Percentiles rank a stretch among this genome's conserved stretches.
phyloP scores from a whole-genome alignment of 2,113 vertebrate genomes.

The Puffinus mauretanicus region DNA sequence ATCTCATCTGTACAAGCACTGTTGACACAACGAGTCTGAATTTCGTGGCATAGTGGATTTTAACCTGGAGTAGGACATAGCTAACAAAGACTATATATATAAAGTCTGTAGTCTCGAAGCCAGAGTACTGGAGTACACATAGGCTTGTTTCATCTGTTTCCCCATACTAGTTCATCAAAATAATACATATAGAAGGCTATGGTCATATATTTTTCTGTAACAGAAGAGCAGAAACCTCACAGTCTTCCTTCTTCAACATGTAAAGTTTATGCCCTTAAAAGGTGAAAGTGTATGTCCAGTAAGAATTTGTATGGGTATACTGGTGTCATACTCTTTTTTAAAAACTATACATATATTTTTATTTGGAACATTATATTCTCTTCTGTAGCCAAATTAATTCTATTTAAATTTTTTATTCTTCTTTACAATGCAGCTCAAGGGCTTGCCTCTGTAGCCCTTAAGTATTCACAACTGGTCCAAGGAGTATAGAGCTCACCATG shows the following conservation, averaged over 20 bases:
- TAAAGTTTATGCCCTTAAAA: neutral
- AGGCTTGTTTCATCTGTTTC: neutral
- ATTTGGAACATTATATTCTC: neutral
- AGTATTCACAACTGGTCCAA: neutral
- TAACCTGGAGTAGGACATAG: neutral
- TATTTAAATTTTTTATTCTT: neutral
- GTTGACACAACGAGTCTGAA: neutral
- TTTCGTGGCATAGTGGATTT: neutral
- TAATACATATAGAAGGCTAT: neutral
- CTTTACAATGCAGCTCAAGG: neutral
- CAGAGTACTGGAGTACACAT: neutral
- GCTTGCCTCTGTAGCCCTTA: neutral
- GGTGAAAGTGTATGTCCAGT: neutral
- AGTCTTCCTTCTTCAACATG: neutral
- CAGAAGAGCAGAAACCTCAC: neutral
- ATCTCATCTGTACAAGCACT: neutral
- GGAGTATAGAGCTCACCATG: neutral
- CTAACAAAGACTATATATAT: neutral
- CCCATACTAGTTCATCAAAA: neutral
- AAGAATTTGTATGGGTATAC: neutral
- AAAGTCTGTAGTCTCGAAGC: neutral
- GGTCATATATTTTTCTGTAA: neutral
- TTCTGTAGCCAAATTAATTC: neutral
- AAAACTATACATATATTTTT: neutral
- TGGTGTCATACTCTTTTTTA: neutral